These are phyloP conservation scores for Tokudaia muenninki DNA, from an alignment of 2,797 vertebrate genomes.

Conservation along the genomic window DNA sequence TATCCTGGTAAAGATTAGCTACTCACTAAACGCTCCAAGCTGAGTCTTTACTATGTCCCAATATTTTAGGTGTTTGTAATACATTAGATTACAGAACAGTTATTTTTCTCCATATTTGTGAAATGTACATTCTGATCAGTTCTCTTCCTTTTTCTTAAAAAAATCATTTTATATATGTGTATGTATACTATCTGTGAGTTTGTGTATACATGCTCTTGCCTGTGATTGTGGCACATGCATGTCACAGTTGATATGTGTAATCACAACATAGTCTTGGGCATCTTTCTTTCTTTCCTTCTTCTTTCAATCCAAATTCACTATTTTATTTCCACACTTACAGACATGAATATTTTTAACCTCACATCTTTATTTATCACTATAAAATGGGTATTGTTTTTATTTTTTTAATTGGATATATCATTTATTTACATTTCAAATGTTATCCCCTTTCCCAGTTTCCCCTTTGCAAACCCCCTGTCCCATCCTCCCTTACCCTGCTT, in stretches of 20 bases:
- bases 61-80: background rate
- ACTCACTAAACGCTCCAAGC: background rate
- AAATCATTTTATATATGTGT: background rate
- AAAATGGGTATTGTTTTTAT: too few relatives aligned
- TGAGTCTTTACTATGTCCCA: background rate
- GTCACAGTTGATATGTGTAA: background rate
- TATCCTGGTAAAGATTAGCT: background rate
- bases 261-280: background rate
- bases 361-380: too few relatives aligned
- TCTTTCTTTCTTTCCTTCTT: background rate
- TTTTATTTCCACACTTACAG: too few relatives aligned
- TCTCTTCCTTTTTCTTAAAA: background rate
- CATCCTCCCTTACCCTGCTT: too few relatives aligned
- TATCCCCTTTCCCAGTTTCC: too few relatives aligned
- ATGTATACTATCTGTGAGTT: background rate
- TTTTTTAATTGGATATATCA: too few relatives aligned
- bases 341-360: too few relatives aligned
- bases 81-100: background rate
- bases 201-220: background rate
- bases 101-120: conserved; percentile 44
- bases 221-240: background rate
- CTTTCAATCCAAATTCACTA: too few relatives aligned
- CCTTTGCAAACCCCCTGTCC: too few relatives aligned
- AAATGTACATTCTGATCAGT: background rate
- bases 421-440: too few relatives aligned